phyloP scores from a whole-genome alignment of 2,113 vertebrate genomes.

The Alosa alosa region DNA sequence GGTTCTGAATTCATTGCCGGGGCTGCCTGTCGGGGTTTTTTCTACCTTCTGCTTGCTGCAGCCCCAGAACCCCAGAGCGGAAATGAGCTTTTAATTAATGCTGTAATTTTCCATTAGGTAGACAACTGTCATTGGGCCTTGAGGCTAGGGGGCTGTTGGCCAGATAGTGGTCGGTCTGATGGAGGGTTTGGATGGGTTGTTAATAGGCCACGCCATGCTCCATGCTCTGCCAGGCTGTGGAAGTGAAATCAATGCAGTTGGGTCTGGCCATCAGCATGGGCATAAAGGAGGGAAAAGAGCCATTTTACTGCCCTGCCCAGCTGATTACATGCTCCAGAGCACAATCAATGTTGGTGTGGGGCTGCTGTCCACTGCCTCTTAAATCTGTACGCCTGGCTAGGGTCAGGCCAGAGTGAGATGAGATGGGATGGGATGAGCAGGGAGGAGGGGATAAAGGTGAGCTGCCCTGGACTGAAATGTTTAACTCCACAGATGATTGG shows the following conservation, averaged over 20 bases:
- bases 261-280: not conserved
- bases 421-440: not conserved
- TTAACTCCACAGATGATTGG: constrained; percentile 10
- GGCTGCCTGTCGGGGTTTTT: not conserved
- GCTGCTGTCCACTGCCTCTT: constrained; percentile 21
- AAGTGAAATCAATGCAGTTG: not conserved
- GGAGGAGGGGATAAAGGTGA: not conserved
- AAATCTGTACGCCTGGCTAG: constrained; percentile 36
- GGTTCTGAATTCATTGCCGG: not conserved
- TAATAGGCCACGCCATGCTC: not conserved
- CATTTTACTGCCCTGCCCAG: not conserved
- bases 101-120: constrained; percentile 6
- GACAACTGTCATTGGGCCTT: not conserved
- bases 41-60: not conserved
- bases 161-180: not conserved
- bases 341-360: constrained; percentile 46
- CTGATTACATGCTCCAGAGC: constrained; percentile 28
- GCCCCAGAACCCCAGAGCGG: not conserved
- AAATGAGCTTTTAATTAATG: constrained; percentile 7
- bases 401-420: not conserved
- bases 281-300: constrained; percentile 1
- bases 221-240: constrained; percentile 1
- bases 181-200: not conserved
- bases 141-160: not conserved
- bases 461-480: not conserved